Conservation (phyloP, 2,888 invertebrate genomes). For the Agrilus cyanescens region DNA sequence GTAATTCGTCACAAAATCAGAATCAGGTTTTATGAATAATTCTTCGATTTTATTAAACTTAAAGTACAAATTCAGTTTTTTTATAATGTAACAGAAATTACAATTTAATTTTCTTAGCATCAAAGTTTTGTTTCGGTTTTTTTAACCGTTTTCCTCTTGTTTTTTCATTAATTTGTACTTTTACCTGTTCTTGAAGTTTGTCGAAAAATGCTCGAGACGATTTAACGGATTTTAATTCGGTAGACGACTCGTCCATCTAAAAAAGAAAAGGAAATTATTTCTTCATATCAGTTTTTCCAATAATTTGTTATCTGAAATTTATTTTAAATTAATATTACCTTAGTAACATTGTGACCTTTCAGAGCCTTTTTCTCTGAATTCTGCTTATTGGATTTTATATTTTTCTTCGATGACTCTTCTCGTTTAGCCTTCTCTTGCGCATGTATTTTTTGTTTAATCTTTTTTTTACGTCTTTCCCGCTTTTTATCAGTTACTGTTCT, state of each 20-base stretch:
- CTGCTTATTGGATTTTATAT: slow-evolving; percentile 41
- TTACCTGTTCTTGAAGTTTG: slow-evolving; percentile 68
- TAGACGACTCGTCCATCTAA: slow-evolving; percentile 34
- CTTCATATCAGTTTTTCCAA: no score
- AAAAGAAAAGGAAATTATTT: slow-evolving; percentile 17
- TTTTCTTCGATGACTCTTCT: slow-evolving; percentile 35
- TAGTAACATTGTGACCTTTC: slow-evolving; percentile 52
- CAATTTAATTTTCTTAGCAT: slow-evolving; percentile 51
- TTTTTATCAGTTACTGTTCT: slow-evolving; percentile 78
- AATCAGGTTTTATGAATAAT: neutral
- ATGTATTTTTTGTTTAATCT: slow-evolving; percentile 55
- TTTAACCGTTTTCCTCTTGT: slow-evolving; percentile 23
- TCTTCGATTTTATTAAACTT: no score
- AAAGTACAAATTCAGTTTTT: neutral
- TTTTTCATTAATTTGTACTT: slow-evolving; percentile 40
- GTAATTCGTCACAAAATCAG: no score
- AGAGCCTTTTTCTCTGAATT: slow-evolving; percentile 51
- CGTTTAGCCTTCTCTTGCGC: slow-evolving; percentile 39
- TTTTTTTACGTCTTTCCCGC: slow-evolving; percentile 77
- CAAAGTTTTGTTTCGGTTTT: slow-evolving; percentile 29
- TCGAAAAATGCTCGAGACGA: slow-evolving; percentile 79
- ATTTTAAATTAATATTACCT: no score
- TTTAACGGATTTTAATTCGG: slow-evolving; percentile 43
- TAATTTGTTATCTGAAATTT: no score
- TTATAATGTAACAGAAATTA: slow-evolving; percentile 27